phyloP scores from a whole-genome alignment of 2,113 vertebrate genomes.

The Atrichornis clamosus region DNA sequence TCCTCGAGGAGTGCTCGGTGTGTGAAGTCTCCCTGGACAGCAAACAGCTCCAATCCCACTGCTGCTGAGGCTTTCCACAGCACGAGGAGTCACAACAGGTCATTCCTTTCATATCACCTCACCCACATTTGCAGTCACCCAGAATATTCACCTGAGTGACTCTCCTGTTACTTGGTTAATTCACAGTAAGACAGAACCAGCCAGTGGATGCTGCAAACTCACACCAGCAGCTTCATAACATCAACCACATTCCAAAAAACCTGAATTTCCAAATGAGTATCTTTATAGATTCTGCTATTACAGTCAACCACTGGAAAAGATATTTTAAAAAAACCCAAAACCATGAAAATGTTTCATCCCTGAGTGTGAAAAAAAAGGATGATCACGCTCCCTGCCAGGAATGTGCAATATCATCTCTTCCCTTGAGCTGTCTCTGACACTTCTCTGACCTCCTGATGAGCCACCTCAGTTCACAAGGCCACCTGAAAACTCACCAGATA shows the following conservation, averaged over 20 bases:
- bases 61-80: background rate
- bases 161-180: background rate
- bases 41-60: background rate
- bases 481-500: background rate
- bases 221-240: background rate
- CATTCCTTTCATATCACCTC: conserved; percentile 14
- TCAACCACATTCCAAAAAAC: background rate
- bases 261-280: background rate
- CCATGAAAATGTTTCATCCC: background rate
- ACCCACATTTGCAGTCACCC: background rate
- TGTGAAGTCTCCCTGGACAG: background rate
- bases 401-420: background rate
- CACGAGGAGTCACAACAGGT: background rate
- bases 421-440: background rate
- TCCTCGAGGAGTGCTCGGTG: background rate
- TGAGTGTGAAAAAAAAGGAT: background rate
- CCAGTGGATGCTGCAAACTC: background rate
- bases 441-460: background rate
- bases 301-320: background rate
- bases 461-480: background rate
- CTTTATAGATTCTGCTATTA: background rate
- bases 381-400: background rate
- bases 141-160: conserved; percentile 15
- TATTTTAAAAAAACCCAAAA: background rate
- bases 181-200: background rate